Base-by-base conservation (phyloP, 2,113 vertebrate species). In the Phainopepla nitens region DNA sequence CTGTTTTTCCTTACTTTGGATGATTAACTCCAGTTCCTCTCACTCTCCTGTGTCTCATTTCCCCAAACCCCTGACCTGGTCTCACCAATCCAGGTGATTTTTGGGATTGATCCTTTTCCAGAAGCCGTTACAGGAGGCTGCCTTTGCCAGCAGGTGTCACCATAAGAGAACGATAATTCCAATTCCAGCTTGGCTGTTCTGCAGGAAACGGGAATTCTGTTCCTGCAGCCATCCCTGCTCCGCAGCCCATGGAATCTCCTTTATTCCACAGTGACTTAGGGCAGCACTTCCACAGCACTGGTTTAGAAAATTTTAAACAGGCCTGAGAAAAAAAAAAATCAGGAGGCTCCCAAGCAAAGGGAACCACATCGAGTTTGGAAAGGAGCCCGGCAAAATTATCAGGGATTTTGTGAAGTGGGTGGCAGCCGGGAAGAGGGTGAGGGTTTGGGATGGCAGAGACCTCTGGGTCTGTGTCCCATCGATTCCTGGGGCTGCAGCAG, bases 91-190 rank as follows among this genome's bases (percentile, higher is more conserved):
- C 58, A 1, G 18, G 6, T 42, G 39, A 49, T 42, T 93, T 86
- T 92, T 3, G 69, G 23, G 11, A n/a, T 75, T 50, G 90, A 78
- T 93, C 90, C 41, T 27, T 92, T 90, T 93, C 90, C 92, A 90
- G 88, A 1, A 23, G 71, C 15, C 23, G 36, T 33, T 36, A 86
- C 88, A 86, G 65, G 62, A 77, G 75, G 73, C 71, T 53, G 72
- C 6, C 1, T 64, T 94, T 96, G 88, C 96, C 96, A 97, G 96
- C 94, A 95, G 93, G 96, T 96, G 94, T 97, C 96, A 95, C 79
- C 92, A 83, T 57, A 80, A 77, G 96, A 97, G 94, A 97, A 93
- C 91, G 64, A 51, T 14, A 93, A 68, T n/a, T 12, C 62, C 27
- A 73, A 29, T 33, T 9, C 62, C 27, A 15, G 69, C 44, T 25